Evolutionary conservation across 1,140 invertebrate species (phyloP).

Genomic region (Calephelis virginiensis): DNA sequence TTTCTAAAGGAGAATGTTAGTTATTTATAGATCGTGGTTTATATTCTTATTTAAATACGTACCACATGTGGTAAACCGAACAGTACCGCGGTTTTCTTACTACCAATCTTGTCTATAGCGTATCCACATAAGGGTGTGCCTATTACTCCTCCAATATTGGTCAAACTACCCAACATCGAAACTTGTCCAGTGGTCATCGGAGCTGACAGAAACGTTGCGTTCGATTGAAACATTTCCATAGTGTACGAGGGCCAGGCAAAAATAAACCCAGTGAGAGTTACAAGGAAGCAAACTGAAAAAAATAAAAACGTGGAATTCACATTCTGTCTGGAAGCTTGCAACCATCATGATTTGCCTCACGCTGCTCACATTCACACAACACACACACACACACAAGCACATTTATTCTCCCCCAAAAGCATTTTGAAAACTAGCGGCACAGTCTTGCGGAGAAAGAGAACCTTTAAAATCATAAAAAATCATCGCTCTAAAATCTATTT

Average conservation of each 20-base stretch:
- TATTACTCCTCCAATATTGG: constrained; percentile 51
- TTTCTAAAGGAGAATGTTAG: too few species aligned
- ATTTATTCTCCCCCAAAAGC: too few species aligned
- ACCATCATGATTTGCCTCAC: too few species aligned
- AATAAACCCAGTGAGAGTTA: constrained; percentile 46
- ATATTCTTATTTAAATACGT: constrained; percentile 24
- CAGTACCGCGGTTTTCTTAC: constrained; percentile 56
- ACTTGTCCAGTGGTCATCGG: constrained; percentile 47
- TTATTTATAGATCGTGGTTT: too few species aligned
- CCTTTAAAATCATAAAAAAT: too few species aligned
- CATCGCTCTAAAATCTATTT: too few species aligned
- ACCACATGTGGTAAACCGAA: constrained; percentile 60
- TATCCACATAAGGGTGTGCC: constrained; percentile 53
- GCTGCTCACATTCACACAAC: too few species aligned
- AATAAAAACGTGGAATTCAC: too few species aligned
- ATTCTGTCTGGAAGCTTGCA: too few species aligned
- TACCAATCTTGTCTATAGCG: constrained; percentile 45
- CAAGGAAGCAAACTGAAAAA: constrained; percentile 50
- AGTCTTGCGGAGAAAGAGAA: too few species aligned
- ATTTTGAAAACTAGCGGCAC: too few species aligned
- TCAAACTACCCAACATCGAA: constrained; percentile 52
- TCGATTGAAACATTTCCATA: constrained; percentile 47
- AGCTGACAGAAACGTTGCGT: constrained; percentile 43
- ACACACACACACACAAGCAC: too few species aligned
- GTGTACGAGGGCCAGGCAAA: constrained; percentile 64